These are phyloP conservation scores for Aspidoscelis tigris DNA, from an alignment of 2,113 vertebrate genomes.

Conservation along the genomic window DNA sequence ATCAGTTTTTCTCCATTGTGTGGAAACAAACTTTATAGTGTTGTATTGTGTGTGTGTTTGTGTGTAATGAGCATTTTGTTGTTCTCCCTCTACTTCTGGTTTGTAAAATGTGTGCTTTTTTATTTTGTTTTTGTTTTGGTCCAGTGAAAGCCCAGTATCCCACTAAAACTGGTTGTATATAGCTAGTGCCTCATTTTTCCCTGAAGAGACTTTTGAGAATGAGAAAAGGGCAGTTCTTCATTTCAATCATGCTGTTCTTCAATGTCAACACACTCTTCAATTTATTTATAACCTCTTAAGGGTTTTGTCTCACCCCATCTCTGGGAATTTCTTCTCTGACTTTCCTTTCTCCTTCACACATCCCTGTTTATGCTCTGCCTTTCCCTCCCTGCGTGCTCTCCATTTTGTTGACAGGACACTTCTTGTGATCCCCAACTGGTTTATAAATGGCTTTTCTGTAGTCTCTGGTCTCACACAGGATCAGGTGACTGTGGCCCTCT, in stretches of 20 bases:
- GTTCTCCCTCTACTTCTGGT: background rate
- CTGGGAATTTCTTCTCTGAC: background rate
- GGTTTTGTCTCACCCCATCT: background rate
- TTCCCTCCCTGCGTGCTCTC: background rate
- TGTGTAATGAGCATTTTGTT: background rate
- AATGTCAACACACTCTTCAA: background rate
- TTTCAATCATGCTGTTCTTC: background rate
- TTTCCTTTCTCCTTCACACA: constrained; percentile 3
- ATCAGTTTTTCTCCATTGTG: background rate
- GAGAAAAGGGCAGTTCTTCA: background rate
- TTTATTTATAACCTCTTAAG: constrained; percentile 7
- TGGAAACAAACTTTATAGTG: background rate
- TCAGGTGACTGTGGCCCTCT: constrained; percentile 27
- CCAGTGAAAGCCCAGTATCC: background rate
- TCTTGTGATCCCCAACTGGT: constrained; percentile 24
- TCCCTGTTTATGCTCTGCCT: background rate
- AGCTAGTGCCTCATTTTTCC: background rate
- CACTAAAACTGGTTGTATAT: background rate
- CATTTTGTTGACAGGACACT: constrained; percentile 18
- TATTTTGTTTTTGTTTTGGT: background rate
- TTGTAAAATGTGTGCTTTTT: background rate
- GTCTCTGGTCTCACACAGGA: constrained; percentile 17
- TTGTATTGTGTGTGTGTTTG: too few species aligned
- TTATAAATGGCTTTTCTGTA: constrained; percentile 25
- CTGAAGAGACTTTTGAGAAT: background rate